Evolutionary conservation across 2,113 vertebrate genomes (phyloP).

Genomic region (Antechinus flavipes): DNA sequence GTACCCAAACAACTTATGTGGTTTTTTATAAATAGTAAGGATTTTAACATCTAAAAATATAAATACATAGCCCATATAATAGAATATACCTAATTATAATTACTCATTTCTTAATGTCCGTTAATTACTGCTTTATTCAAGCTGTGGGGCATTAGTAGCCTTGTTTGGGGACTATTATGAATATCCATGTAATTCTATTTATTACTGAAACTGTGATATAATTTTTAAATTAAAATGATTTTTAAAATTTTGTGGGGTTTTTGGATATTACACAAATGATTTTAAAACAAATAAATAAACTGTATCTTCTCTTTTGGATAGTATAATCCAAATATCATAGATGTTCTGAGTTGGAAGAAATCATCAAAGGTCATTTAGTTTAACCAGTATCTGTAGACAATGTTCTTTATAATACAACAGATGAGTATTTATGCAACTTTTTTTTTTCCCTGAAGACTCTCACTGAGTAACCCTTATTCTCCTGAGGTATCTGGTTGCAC

Average conservation of each 20-base stretch:
- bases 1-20: not conserved
- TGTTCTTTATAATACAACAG: not conserved
- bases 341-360: not conserved
- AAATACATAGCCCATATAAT: not conserved
- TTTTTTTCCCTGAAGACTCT: not conserved
- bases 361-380: not conserved
- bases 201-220: not conserved
- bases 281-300: not conserved
- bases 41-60: not conserved
- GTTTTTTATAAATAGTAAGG: not conserved
- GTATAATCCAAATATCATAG: not conserved
- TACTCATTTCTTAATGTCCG: not conserved
- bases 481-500: not conserved
- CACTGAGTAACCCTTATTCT: not conserved
- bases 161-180: not conserved
- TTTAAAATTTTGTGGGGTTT: not conserved
- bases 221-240: not conserved
- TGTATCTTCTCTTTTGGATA: not conserved
- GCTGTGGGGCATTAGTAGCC: not conserved
- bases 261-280: not conserved
- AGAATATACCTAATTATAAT: not conserved
- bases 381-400: not conserved
- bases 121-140: not conserved
- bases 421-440: not conserved
- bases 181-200: not conserved